Percentiles rank a stretch among this genome's conserved stretches.
These are phyloP conservation scores for Platycercus adscitus DNA, from an alignment of 2,113 vertebrate genomes.

Conservation along the genomic window DNA sequence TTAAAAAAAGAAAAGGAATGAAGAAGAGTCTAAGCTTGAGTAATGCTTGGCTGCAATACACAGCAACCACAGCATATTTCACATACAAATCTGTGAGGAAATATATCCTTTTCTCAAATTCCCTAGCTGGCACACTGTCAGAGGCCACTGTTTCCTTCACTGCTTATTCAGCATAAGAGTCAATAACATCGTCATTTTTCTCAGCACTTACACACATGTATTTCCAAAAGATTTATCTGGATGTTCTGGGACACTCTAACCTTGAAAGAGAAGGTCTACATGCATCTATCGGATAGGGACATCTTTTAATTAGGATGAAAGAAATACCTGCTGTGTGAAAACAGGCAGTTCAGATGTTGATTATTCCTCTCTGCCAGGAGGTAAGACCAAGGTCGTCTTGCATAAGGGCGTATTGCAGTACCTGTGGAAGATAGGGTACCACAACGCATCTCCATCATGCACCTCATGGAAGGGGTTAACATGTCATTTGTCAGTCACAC, in stretches of 20 bases:
- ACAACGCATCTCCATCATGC: neutral
- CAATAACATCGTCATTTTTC: neutral
- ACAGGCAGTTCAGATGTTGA: neutral
- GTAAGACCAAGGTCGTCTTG: neutral
- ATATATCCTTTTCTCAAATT: neutral
- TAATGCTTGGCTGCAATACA: neutral
- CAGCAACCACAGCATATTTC: neutral
- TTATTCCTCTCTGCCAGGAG: neutral
- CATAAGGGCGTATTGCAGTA: accelerated
- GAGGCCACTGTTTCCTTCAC: neutral
- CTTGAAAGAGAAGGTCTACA: neutral
- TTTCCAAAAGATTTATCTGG: neutral
- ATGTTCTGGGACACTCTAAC: neutral
- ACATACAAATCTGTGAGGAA: neutral
- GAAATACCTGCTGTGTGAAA: neutral
- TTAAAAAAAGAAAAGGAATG: neutral
- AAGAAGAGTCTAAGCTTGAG: neutral
- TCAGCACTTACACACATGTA: neutral
- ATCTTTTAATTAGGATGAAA: neutral
- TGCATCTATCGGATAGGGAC: neutral
- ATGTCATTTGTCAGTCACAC: accelerated
- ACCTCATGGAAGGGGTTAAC: accelerated
- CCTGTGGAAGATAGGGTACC: accelerated
- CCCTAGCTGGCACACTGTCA: neutral
- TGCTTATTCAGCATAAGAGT: neutral